phyloP scores from a whole-genome alignment of 1,140 invertebrate species.

The Calliopsis andreniformis region DNA sequence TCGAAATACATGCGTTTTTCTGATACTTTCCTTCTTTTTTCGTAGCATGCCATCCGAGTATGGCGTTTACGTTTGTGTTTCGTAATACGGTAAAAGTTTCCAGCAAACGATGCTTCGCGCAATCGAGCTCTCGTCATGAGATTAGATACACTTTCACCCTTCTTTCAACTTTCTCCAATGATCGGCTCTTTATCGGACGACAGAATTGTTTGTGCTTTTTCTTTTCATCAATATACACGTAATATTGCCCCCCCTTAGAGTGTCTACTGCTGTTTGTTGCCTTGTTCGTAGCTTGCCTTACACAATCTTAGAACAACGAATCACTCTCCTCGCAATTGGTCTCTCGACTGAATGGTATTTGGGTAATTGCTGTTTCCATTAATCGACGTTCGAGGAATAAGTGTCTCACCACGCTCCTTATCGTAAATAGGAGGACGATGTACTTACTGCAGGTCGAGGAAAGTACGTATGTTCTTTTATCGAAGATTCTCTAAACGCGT shows the following conservation, averaged over 20 bases:
- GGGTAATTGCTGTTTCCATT: slow-evolving; percentile 9
- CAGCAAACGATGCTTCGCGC: neutral
- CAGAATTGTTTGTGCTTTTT: no score
- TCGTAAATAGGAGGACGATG: neutral
- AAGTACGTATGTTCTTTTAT: neutral
- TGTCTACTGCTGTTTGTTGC: no score
- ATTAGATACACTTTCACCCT: slow-evolving; percentile 8
- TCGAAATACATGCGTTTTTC: neutral
- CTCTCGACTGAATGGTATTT: neutral
- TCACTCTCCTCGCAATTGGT: neutral
- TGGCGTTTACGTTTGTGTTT: neutral
- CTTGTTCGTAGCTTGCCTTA: no score
- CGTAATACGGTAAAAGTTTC: slow-evolving; percentile 4
- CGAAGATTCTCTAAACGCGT: slow-evolving; percentile 23
- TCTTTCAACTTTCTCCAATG: neutral
- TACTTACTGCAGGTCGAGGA: neutral
- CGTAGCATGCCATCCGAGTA: neutral
- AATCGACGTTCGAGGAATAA: neutral
- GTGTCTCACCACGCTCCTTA: neutral
- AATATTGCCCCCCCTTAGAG: no score
- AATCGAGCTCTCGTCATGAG: neutral
- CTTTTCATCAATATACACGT: no score
- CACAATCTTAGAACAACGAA: no score
- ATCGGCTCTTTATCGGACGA: neutral
- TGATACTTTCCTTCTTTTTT: neutral